These are phyloP conservation scores for Mycteria americana DNA, from an alignment of 2,797 vertebrate genomes.

Conservation along the genomic window DNA sequence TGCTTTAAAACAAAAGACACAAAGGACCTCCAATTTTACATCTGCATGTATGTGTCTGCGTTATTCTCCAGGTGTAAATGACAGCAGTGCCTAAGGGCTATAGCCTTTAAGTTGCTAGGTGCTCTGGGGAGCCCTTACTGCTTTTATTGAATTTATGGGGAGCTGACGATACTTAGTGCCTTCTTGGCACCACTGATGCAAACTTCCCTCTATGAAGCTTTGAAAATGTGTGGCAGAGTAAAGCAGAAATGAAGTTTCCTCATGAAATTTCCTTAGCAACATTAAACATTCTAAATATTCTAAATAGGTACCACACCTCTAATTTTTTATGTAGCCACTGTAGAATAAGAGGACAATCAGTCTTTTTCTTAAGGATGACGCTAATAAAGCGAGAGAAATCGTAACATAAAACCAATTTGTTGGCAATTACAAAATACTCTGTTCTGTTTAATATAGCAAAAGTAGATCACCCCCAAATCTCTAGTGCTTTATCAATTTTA, in stretches of 20 bases:
- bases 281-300: background rate
- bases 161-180: background rate
- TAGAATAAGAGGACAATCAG: background rate
- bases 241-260: background rate
- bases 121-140: background rate
- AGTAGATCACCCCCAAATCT: background rate
- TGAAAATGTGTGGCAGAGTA: background rate
- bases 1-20: constrained; percentile 2
- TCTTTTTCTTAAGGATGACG: background rate
- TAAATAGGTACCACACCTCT: background rate
- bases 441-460: background rate
- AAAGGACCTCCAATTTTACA: background rate
- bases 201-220: background rate
- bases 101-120: background rate
- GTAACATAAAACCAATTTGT: background rate
- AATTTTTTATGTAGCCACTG: background rate
- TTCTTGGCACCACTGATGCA: background rate
- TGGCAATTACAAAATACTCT: background rate
- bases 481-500: background rate
- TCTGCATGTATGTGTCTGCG: background rate
- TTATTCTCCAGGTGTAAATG: background rate
- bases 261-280: background rate
- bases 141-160: background rate
- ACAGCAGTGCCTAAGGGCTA: background rate
- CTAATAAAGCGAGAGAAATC: background rate